These are phyloP conservation scores for Paragorgia papillata DNA, from an alignment of 92 coral and sea anemone species.

Conservation along the genomic window DNA sequence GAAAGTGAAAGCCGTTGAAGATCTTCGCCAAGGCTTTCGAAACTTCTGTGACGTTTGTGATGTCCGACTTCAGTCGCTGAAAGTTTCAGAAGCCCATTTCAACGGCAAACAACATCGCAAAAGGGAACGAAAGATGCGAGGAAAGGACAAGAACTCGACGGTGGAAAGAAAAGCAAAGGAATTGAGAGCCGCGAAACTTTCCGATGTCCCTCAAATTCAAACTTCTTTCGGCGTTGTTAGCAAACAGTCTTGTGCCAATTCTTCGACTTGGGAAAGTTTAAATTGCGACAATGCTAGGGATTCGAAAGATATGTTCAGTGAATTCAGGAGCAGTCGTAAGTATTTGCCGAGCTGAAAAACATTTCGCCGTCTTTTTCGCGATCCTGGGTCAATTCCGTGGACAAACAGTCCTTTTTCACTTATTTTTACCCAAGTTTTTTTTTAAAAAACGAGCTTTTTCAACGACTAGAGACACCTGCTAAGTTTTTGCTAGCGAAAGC, in stretches of 20 bases:
- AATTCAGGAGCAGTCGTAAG: conserved; percentile 34
- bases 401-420: background rate
- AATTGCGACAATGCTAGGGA: conserved; percentile 44
- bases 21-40: conserved; percentile 43
- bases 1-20: conserved; percentile 50
- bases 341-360: background rate
- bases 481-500: background rate
- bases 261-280: conserved; percentile 37
- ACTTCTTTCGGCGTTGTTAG: background rate
- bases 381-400: background rate
- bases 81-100: conserved; percentile 83
- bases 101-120: conserved; percentile 87
- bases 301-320: conserved; percentile 25
- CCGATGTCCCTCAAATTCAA: background rate
- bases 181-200: background rate
- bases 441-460: background rate
- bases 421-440: background rate
- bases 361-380: background rate
- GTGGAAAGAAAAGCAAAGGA: conserved; percentile 5
- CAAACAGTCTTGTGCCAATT: background rate
- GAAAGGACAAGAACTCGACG: conserved; percentile 19
- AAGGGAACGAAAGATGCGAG: conserved; percentile 31
- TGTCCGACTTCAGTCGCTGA: conserved; percentile 65
- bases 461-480: background rate
- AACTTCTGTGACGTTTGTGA: conserved; percentile 77